Base-by-base conservation (phyloP, 37 sponge, comb jelly and placozoan species). In the Dysidea cf. avara region DNA sequence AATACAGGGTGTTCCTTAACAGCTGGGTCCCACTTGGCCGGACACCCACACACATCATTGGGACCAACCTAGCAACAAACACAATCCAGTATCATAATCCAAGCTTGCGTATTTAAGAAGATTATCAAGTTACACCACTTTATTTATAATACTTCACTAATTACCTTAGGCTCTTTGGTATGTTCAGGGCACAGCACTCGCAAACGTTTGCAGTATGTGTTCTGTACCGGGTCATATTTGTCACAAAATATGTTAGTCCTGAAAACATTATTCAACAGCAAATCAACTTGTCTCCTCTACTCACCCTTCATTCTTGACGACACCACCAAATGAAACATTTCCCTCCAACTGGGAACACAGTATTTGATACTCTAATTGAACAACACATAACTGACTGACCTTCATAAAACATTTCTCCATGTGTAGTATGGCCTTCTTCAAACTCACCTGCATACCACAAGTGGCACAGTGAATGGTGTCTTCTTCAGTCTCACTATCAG, bases 11-110 rank as follows among this genome's bases (percentile, higher is more conserved):
- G 38, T 17, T 56, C 47, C 7, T 39, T 39, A 22, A 18, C 39
- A 16, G 76, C 17, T 13, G 90, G 79, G 51, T 82, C 43, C 7
- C 71, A 50, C 9, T 83, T 78, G 66, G 94, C 39, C 7, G 99
- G 99, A 83, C 99, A 97, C 0, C 99, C 99, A 79, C 99, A 97
- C 21, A 94, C 86, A 7, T 94, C 99, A 22, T 82, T 64, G 34
- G 83, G 81, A 0, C 80, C 86, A 34, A 87, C 82, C 96, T 95
- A 61, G 31, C 14, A 48, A 16, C 28, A 60, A 60, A 60, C 63
- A 17, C 14, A 60, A 16, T n/a, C 28, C n/a, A 22, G 63, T 33
- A 35, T 20, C 39, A 65, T 7, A 65, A 39, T 33, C 7, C 39
- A 65, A 16, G 12, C 20, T 30, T 33, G 33, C 11, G 12, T 29